Percentiles rank a stretch among this genome's conserved stretches.
These are phyloP conservation scores for Cryptoprocta ferox DNA, from an alignment of 2,797 vertebrate genomes.

Conservation along the genomic window DNA sequence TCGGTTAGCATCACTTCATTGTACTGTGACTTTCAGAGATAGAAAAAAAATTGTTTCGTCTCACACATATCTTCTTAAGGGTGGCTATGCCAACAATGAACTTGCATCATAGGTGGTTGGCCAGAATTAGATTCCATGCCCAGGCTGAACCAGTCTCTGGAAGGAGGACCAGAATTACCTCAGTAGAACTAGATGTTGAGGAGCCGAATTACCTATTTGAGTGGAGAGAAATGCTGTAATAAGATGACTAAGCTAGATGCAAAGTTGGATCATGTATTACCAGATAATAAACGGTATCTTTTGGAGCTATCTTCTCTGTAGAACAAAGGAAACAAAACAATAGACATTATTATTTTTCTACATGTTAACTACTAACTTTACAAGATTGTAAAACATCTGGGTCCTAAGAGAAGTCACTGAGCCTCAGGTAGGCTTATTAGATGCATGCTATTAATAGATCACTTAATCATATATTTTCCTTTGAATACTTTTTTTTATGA, in stretches of 20 bases:
- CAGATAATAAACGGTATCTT: neutral
- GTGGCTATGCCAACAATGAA: neutral
- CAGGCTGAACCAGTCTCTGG: neutral
- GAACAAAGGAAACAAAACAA: neutral
- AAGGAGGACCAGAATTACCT: neutral
- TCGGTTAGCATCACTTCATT: neutral
- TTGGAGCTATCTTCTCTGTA: neutral
- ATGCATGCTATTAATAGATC: neutral
- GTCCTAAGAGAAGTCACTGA: neutral
- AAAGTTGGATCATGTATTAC: neutral
- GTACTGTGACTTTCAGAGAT: neutral
- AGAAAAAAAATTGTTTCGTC: neutral
- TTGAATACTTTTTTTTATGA: neutral
- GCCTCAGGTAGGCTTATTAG: neutral
- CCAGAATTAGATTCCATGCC: neutral
- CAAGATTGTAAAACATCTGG: neutral
- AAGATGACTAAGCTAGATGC: neutral
- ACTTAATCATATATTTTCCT: neutral
- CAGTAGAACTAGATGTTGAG: neutral
- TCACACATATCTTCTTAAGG: neutral
- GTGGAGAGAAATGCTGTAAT: neutral
- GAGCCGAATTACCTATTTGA: neutral
- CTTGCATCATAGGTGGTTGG: neutral
- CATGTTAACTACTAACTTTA: neutral
- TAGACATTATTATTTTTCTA: neutral